These are phyloP conservation scores for Oithona nana DNA, from an alignment of 2,888 invertebrate species.

Conservation along the genomic window DNA sequence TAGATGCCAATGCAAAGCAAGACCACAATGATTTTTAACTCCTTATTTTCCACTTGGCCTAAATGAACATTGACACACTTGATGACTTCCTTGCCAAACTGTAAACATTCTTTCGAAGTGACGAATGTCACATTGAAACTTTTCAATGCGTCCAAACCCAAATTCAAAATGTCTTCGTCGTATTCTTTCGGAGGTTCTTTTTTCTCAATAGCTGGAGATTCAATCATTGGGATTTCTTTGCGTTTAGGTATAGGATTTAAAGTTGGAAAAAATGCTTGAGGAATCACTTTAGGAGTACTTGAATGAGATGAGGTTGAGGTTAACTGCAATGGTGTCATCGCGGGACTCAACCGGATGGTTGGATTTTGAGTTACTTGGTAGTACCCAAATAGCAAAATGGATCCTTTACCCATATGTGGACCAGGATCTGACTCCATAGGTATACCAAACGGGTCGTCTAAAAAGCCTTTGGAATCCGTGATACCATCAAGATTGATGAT, in stretches of 20 bases:
- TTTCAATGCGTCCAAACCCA: neutral
- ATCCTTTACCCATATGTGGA: neutral
- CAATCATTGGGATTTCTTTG: neutral
- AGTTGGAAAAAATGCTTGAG: neutral
- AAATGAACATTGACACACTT: neutral
- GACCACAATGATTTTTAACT: slow-evolving; percentile 2
- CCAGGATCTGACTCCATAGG: neutral
- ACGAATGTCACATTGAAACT: slow-evolving; percentile 1
- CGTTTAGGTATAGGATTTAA: neutral
- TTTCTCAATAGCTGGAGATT: neutral
- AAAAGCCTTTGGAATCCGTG: neutral
- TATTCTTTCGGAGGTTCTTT: neutral
- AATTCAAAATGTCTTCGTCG: neutral
- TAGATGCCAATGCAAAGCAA: neutral
- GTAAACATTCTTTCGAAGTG: neutral
- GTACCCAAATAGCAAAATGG: slow-evolving; percentile 21
- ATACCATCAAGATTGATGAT: too few relatives aligned
- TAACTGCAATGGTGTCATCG: slow-evolving; percentile 1
- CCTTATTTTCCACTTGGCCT: slow-evolving; percentile 5
- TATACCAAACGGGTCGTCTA: slow-evolving; percentile 12
- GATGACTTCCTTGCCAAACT: neutral
- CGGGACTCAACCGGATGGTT: neutral
- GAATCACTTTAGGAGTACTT: too few relatives aligned
- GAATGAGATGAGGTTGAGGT: neutral
- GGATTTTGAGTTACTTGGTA: slow-evolving; percentile 24